Evolutionary conservation across 2,797 vertebrate genomes (phyloP).

Genomic region (Allobates femoralis): DNA sequence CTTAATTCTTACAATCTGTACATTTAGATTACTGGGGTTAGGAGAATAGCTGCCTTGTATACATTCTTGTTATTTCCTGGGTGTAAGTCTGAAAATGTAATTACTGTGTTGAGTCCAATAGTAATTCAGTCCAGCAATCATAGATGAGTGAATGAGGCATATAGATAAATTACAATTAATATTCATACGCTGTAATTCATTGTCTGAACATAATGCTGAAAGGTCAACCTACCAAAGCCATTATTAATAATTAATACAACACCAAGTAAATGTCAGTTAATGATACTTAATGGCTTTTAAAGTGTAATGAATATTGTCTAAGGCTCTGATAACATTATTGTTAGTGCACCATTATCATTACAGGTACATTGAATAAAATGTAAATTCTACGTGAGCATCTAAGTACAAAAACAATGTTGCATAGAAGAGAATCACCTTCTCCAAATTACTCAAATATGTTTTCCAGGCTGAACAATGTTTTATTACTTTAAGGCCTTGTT

Average conservation of each 20-base stretch:
- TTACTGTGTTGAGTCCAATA: background rate
- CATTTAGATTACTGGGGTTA: background rate
- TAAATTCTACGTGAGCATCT: background rate
- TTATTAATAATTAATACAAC: conserved; percentile 56
- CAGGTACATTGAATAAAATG: conserved; percentile 19
- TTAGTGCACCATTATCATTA: conserved; percentile 11
- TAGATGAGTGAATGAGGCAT: background rate
- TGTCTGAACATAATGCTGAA: conserved; percentile 31
- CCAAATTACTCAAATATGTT: too few species aligned
- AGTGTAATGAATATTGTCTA: conserved; percentile 44
- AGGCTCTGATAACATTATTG: conserved; percentile 32
- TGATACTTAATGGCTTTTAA: conserved; percentile 37
- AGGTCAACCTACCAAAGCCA: conserved; percentile 28
- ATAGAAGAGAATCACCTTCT: background rate
- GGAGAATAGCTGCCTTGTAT: background rate
- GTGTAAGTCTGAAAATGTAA: background rate
- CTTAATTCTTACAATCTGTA: background rate
- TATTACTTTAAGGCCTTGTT: too few species aligned
- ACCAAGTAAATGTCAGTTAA: conserved; percentile 45
- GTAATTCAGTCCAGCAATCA: conserved; percentile 6
- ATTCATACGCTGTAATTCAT: conserved; percentile 2
- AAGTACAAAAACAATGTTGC: background rate
- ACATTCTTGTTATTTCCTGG: background rate
- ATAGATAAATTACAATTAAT: conserved; percentile 41
- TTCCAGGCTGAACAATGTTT: too few species aligned